Percentiles rank a stretch among this genome's conserved stretches.
phyloP scores from a whole-genome alignment of 2,888 invertebrate genomes.

The Synanthedon vespiformis region DNA sequence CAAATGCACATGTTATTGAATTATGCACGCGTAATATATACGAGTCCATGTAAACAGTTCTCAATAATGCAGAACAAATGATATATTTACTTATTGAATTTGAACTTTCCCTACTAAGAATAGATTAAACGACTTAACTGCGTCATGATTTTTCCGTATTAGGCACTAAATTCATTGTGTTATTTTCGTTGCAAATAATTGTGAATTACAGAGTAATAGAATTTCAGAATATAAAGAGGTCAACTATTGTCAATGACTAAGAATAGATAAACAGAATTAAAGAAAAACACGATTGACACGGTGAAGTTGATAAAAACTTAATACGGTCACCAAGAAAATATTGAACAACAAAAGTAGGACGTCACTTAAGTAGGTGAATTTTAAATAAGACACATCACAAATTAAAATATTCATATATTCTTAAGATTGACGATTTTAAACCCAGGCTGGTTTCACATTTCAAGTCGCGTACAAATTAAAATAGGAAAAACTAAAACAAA shows the following conservation, averaged over 20 bases:
- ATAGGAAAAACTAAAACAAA: too few species aligned
- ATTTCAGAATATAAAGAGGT: constrained; percentile 6
- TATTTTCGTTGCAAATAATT: constrained; percentile 1
- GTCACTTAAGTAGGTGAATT: neutral
- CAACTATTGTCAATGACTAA: constrained; percentile 9
- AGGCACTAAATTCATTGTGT: constrained; percentile 3
- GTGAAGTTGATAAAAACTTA: constrained; percentile 5
- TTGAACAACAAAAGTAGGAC: neutral
- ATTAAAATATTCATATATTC: too few species aligned
- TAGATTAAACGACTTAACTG: constrained; percentile 5
- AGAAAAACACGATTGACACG: constrained; percentile 2
- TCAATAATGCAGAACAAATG: constrained; percentile 1
- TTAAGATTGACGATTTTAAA: too few species aligned
- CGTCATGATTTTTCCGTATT: constrained; percentile 2
- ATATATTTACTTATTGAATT: constrained; percentile 15
- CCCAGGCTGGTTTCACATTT: too few species aligned
- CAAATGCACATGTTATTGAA: neutral
- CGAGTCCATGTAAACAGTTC: neutral
- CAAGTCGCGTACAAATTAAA: too few species aligned
- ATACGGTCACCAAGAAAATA: neutral
- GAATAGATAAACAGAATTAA: neutral
- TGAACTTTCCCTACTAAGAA: constrained; percentile 10
- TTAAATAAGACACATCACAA: too few species aligned
- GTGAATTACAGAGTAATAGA: neutral
- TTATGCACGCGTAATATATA: neutral